These are phyloP conservation scores for Crotophaga sulcirostris DNA, from an alignment of 2,113 vertebrate genomes.

Conservation along the genomic window DNA sequence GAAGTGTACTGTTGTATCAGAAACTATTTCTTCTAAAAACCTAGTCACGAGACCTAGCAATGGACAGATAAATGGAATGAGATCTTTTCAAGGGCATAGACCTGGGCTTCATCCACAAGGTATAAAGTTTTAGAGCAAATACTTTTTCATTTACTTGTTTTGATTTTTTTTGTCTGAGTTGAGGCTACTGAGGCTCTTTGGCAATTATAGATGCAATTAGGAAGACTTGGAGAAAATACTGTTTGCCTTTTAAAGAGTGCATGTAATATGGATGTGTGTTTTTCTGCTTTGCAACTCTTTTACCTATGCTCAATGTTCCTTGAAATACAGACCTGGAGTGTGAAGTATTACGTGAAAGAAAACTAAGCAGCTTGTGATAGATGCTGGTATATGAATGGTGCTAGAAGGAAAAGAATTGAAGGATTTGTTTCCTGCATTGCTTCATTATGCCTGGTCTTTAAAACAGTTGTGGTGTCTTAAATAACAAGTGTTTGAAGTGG, in stretches of 20 bases:
- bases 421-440: neutral
- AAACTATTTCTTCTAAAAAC: slow-evolving; percentile 96
- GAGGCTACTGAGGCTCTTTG: neutral
- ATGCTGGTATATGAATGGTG: neutral
- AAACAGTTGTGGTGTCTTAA: neutral
- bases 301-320: neutral
- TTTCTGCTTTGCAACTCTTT: neutral
- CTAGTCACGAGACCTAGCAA: slow-evolving; percentile 75
- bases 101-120: slow-evolving; percentile 68
- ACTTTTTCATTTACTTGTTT: neutral
- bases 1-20: slow-evolving; percentile 92
- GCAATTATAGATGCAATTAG: neutral
- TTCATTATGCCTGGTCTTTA: neutral
- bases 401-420: neutral
- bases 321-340: neutral
- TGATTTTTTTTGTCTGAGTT: neutral
- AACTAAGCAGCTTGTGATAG: neutral
- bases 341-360: neutral
- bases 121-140: slow-evolving; percentile 28
- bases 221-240: neutral
- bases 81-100: slow-evolving; percentile 73
- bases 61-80: slow-evolving; percentile 81
- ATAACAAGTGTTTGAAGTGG: neutral
- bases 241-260: neutral
- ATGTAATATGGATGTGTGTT: neutral